Evolutionary conservation across 1,140 invertebrate genomes (phyloP), one percentile per base, ranked within the genome.

Genomic region (Heliconius congener): DNA sequence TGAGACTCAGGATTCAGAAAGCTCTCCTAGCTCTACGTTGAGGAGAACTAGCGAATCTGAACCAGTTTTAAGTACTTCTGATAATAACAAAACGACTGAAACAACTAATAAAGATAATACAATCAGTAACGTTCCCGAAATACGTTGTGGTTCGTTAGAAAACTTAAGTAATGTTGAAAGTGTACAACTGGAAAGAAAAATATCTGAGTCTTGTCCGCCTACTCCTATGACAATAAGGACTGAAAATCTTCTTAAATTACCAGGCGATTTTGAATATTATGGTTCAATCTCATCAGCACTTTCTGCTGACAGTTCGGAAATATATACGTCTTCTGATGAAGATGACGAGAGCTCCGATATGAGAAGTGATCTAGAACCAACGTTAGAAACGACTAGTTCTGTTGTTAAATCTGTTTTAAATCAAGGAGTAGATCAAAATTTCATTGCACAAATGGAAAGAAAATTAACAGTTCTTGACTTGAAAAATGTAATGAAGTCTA

Each of bases 1-100:
- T 55, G 96, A 96, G 85, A 95, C 93, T 66, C 95, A 95, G 42
- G 96, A 96, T 84, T 95, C 94, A 8, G 93, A 93, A 76, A 86
- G 88, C 60, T 95, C 94, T 2, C 94, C 94, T 3, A 82, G 85
- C 50, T 93, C 93, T 8, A 94, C 93, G 8, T 77, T 94, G 74
- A 90, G 93, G 80, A 87, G 91, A 27, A 89, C 92, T 23, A 94
- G 93, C 79, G 94, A 95, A 85, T 93, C 91, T 60, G 91, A 93
- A 84, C 88, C 91, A 3, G 87, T 80, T 8, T 84, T 92, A 6
- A 90, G 85, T 76, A 76, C 86, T 16, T 79, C 85, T 34, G 87
- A 92, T 75, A 88, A 91, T 46, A 87, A 89, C 16, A 86, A 83
- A 57, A 50, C 8, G 34, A 50, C 66, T 2, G 74, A 77, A 76